A percentile compares a stretch with the other conserved stretches of the same genome.
Evolutionary conservation across 2,797 vertebrate genomes (phyloP).

Genomic region (Cyclura pinguis): DNA sequence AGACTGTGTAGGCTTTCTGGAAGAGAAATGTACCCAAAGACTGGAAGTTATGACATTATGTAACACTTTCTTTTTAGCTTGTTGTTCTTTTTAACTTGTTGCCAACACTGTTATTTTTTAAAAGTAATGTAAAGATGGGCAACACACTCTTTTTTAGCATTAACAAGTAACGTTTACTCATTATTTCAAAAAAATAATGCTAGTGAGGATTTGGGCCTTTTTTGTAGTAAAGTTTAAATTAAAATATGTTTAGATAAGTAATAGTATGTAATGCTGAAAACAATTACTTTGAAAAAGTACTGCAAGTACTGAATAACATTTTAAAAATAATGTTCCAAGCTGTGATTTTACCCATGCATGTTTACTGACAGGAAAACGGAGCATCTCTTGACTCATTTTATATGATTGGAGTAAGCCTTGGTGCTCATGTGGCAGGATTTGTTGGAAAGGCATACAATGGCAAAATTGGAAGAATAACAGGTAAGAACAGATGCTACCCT

Average conservation of each 20-base stretch:
- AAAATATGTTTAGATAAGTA: neutral
- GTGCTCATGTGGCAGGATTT: slow-evolving; percentile 94
- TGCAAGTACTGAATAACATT: neutral
- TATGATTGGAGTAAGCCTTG: slow-evolving; percentile 94
- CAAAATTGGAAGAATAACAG: slow-evolving; percentile 93
- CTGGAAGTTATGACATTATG: neutral
- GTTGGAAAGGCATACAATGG: slow-evolving; percentile 91
- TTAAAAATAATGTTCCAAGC: neutral
- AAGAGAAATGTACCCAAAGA: neutral
- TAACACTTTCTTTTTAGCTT: neutral
- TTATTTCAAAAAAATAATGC: neutral
- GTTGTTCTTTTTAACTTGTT: neutral
- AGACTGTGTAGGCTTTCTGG: too few species aligned
- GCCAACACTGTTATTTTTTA: neutral
- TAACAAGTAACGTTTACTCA: neutral
- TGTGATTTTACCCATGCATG: slow-evolving; percentile 8
- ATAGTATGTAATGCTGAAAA: too few species aligned
- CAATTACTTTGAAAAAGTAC: neutral
- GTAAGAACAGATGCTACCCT: slow-evolving; percentile 72
- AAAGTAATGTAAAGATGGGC: neutral
- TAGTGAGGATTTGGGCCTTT: neutral
- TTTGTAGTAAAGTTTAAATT: neutral
- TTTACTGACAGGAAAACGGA: slow-evolving; percentile 82
- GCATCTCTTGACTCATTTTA: slow-evolving; percentile 86
- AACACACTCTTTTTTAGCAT: neutral